A percentile compares a stretch with the other conserved stretches of the same genome.
Conservation (phyloP, 2,797 vertebrate genomes). For the Cheirogaleus major region DNA sequence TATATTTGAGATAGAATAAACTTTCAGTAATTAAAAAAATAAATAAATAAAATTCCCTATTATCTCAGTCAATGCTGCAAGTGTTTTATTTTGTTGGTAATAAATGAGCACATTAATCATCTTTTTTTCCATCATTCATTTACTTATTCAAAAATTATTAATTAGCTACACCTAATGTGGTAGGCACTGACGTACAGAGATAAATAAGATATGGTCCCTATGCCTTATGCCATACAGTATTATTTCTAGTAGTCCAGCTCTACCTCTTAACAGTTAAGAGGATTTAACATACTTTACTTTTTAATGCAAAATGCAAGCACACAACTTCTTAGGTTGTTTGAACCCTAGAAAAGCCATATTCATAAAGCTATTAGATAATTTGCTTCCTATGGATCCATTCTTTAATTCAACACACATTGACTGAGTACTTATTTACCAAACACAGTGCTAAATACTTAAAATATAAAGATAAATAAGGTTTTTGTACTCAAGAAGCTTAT, state of each 20-base stretch:
- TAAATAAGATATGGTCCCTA: background rate
- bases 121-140: conserved; percentile 10
- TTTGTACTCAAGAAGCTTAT: background rate
- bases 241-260: background rate
- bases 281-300: background rate
- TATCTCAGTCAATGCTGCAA: background rate
- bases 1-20: background rate
- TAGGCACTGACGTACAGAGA: background rate
- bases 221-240: background rate
- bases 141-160: background rate
- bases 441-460: background rate
- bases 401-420: background rate
- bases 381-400: background rate
- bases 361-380: background rate
- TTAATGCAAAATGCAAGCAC: background rate
- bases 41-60: background rate
- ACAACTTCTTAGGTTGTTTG: background rate
- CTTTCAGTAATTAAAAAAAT: background rate
- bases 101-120: background rate
- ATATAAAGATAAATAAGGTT: background rate
- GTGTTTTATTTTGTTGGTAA: background rate
- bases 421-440: background rate
- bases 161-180: background rate
- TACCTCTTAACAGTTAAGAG: background rate
- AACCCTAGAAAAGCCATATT: background rate